These are phyloP conservation scores for Oopsacas minuta DNA, from an alignment of 37 sponge, comb jelly and placozoan species.

Conservation along the genomic window DNA sequence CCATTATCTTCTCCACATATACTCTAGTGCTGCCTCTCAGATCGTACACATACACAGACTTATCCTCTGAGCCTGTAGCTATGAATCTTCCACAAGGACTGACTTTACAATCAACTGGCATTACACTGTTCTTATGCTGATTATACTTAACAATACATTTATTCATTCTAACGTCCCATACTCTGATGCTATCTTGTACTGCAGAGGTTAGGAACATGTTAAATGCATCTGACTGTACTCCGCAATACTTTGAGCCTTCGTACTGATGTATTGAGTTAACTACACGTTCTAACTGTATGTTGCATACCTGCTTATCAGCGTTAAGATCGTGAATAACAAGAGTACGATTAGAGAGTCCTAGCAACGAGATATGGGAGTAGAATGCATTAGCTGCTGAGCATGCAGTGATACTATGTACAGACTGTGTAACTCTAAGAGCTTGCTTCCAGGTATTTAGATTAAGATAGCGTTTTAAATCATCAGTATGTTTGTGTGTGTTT, in stretches of 20 bases:
- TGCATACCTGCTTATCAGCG: conserved; percentile 23
- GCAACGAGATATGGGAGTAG: conserved; percentile 73
- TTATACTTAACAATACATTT: conserved; percentile 25
- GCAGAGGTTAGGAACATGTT: conserved; percentile 74
- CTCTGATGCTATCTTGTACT: conserved; percentile 61
- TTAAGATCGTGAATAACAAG: conserved; percentile 77
- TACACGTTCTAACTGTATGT: not conserved
- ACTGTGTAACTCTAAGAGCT: conserved; percentile 11
- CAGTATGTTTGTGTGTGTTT: conserved; percentile 25
- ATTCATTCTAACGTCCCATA: conserved; percentile 74
- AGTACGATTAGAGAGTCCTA: conserved; percentile 54
- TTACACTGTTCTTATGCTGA: not conserved
- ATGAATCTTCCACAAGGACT: conserved; percentile 79
- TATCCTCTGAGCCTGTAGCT: conserved; percentile 77
- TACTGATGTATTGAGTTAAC: not conserved
- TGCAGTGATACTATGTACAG: conserved; percentile 66
- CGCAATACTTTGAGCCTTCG: conserved; percentile 65
- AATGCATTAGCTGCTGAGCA: conserved; percentile 65
- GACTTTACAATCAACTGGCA: conserved; percentile 38
- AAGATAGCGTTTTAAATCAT: conserved; percentile 75
- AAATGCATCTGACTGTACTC: conserved; percentile 45
- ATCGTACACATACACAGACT: conserved; percentile 30
- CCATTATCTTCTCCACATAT: not conserved
- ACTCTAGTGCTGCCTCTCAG: conserved; percentile 15
- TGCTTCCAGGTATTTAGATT: not conserved